Evolutionary conservation across 2,888 invertebrate species (phyloP).

Genomic region (Ochlodes sylvanus): DNA sequence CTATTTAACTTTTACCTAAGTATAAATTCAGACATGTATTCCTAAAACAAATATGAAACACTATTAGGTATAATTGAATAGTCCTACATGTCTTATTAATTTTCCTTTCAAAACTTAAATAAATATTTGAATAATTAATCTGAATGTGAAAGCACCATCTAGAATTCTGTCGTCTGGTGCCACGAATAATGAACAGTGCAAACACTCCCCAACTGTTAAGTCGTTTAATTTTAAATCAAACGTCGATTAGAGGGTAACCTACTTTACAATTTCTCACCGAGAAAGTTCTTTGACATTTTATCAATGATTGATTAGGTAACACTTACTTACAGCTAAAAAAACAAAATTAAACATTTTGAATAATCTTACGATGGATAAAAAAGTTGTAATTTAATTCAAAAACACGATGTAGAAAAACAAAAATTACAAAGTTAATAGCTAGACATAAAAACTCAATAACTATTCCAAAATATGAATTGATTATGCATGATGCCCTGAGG

Average conservation of each 20-base stretch:
- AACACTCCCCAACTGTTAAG: neutral
- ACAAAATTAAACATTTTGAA: too few relatives aligned
- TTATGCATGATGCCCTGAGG: slow-evolving; percentile 25
- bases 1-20: too few relatives aligned
- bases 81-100: neutral
- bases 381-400: too few relatives aligned
- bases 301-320: slow-evolving; percentile 16
- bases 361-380: too few relatives aligned
- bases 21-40: too few relatives aligned
- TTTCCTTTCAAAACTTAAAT: neutral
- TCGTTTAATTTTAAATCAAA: slow-evolving; percentile 28
- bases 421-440: neutral
- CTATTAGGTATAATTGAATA: too few relatives aligned
- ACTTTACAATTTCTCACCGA: slow-evolving; percentile 12
- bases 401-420: neutral
- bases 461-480: slow-evolving; percentile 27
- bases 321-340: neutral
- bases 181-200: slow-evolving; percentile 6
- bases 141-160: neutral
- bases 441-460: slow-evolving; percentile 14
- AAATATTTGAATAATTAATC: neutral
- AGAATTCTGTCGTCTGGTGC: neutral
- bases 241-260: slow-evolving; percentile 23
- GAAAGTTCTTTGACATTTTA: slow-evolving; percentile 2
- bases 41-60: too few relatives aligned